Conservation (phyloP, 2,888 invertebrate species). For the Hirtodrosophila confusa region DNA sequence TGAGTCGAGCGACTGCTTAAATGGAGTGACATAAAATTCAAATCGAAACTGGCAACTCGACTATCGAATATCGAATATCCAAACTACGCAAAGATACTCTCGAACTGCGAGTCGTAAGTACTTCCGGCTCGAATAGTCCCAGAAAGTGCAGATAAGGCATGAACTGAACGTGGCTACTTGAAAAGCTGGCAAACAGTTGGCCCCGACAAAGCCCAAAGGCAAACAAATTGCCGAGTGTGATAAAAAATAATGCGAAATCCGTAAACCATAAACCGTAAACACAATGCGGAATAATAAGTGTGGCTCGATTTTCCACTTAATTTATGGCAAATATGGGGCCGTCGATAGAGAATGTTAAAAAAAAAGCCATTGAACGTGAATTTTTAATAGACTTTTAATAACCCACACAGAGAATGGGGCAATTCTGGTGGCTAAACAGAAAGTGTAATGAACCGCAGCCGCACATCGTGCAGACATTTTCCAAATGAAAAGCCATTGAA, state of each 20-base stretch:
- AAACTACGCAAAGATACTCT: slow-evolving; percentile 28
- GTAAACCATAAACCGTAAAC: slow-evolving; percentile 39
- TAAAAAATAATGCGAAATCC: slow-evolving; percentile 53
- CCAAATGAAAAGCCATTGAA: slow-evolving; percentile 74
- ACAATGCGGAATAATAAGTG: slow-evolving; percentile 59
- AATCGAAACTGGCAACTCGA: slow-evolving; percentile 15
- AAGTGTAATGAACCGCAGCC: slow-evolving; percentile 78
- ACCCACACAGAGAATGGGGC: slow-evolving; percentile 38
- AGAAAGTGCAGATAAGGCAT: slow-evolving; percentile 51
- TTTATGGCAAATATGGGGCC: slow-evolving; percentile 63
- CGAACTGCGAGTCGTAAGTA: slow-evolving; percentile 16
- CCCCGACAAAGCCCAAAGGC: slow-evolving; percentile 52
- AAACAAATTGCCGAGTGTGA: slow-evolving; percentile 67
- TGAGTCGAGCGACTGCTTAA: slow-evolving; percentile 23
- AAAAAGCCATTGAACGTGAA: slow-evolving; percentile 58
- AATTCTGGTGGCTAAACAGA: slow-evolving; percentile 63
- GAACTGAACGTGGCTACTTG: slow-evolving; percentile 27
- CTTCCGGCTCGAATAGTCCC: slow-evolving; percentile 48
- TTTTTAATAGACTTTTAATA: slow-evolving; percentile 78
- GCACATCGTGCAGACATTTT: slow-evolving; percentile 76
- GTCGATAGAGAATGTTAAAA: slow-evolving; percentile 22
- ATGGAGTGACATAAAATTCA: slow-evolving; percentile 47
- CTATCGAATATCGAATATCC: slow-evolving; percentile 35
- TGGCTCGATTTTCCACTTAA: slow-evolving; percentile 74
- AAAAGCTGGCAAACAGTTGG: slow-evolving; percentile 38